Base-by-base conservation (phyloP, 2,888 invertebrate species). In the Netelia fuscicornis region DNA sequence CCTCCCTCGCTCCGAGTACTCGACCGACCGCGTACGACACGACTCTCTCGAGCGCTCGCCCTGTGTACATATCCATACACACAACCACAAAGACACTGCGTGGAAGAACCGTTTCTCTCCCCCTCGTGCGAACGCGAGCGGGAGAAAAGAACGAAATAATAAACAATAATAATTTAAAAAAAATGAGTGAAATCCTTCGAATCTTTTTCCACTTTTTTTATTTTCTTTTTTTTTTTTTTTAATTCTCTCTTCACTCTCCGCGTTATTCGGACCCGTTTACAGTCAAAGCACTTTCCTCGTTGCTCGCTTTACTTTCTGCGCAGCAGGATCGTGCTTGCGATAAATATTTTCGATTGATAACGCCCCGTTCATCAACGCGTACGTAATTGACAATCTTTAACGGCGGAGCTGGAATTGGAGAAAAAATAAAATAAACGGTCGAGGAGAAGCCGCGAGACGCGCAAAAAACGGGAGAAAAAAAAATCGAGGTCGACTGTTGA, bases 401-500 rank as follows among this genome's bases (percentile, higher is more conserved):
- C 13, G 13, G 48, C 48, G 48, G 48, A 10, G 37, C 8, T 37
- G 37, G 37, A 37, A 37, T 37, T 37, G 37, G 2, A 48, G 11
- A 48, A 13, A 13, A 30, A 30, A 30, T 20, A 20, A 20, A 20
- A 20, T 20, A 13, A 48, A 48, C 2, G 3, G 13, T 13, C 64
- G 71, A 62, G 25, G 64, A 64, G 60, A 54, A 54, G 52, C 13
- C 13, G 20, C 13, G 71, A 56, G 44, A 65, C 23, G 23, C 48
- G 30, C 17, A 67, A 20, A 65, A 65, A 68, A 68, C 10, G 37
- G 44, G 20, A 13, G 37, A 72, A 54, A 56, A 44, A 44, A 77
- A 77, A 77, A 81, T 81, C 62, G 77, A 81, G 81, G 81, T 68
- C 77, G 62, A 42, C 20, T 62, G 74, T 75, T 71, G 79, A 80